Conservation (phyloP, 2,113 vertebrate species). For the Lepus americanus region DNA sequence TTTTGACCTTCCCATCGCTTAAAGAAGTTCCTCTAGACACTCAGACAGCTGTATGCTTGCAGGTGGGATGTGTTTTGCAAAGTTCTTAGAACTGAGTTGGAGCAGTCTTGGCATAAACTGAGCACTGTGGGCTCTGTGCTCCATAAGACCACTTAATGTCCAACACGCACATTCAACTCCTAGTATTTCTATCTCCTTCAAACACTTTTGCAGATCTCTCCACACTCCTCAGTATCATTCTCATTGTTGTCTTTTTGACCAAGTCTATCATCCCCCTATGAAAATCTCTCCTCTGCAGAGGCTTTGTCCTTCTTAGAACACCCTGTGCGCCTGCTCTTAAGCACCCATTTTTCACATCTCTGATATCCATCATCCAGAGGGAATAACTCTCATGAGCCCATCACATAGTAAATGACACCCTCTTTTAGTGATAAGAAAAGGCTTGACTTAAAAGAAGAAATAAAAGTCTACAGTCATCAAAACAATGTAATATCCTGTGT, state of each 20-base stretch:
- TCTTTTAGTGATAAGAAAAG: constrained; percentile 60
- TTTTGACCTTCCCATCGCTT: neutral
- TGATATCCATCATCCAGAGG: neutral
- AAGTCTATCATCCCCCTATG: neutral
- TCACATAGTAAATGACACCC: neutral
- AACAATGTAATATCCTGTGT: constrained; percentile 85
- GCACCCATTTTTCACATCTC: neutral
- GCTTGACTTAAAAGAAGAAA: constrained; percentile 67
- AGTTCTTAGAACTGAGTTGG: constrained; percentile 2
- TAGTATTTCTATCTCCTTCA: neutral
- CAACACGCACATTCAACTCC: neutral
- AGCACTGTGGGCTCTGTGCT: neutral
- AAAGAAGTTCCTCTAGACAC: neutral
- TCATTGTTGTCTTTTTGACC: neutral
- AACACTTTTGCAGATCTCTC: neutral
- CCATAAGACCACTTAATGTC: neutral
- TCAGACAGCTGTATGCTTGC: neutral
- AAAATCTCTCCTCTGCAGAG: neutral
- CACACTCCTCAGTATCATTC: neutral
- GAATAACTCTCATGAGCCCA: neutral
- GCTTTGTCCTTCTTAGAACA: neutral
- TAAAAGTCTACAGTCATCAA: constrained; percentile 85
- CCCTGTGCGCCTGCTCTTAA: neutral
- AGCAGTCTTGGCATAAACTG: neutral
- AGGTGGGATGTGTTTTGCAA: neutral